Conservation (phyloP, 53 echinoderm and acorn worm genomes). For the Patiria pectinifera region DNA sequence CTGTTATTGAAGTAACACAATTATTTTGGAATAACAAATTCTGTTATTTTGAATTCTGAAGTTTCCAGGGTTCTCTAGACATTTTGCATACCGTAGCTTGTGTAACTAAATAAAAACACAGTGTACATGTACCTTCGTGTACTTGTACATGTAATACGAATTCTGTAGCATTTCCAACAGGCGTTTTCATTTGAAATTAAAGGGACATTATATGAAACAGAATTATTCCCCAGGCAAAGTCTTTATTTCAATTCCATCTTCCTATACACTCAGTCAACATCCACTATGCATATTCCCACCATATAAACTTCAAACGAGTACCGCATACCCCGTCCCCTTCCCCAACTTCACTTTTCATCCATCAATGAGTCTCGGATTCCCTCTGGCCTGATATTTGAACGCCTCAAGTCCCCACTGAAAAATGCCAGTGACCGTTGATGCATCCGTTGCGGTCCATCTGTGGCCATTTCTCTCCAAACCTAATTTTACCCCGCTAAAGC, state of each 20-base stretch:
- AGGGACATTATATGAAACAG: not conserved
- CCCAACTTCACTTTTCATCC: conserved; percentile 15
- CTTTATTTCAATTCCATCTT: conserved; percentile 10
- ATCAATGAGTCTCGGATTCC: not conserved
- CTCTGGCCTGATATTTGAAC: not conserved
- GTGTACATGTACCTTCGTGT: no score
- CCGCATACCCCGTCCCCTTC: not conserved
- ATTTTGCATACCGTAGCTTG: no score
- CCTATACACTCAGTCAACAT: conserved; percentile 22
- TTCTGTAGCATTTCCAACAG: no score
- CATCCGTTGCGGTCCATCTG: not conserved
- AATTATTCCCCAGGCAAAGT: not conserved
- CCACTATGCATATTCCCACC: not conserved
- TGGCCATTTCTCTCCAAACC: conserved; percentile 12
- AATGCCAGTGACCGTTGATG: conserved; percentile 24
- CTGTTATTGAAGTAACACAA: no score
- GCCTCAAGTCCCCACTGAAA: not conserved
- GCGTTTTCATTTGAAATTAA: no score
- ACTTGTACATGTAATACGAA: no score
- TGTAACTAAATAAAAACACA: no score
- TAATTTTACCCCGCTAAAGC: conserved; percentile 1
- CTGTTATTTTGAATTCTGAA: no score
- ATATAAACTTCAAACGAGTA: not conserved
- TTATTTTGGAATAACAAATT: no score
- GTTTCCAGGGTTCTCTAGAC: no score